A percentile compares a stretch with the other conserved stretches of the same genome.
phyloP scores from a whole-genome alignment of 2,113 vertebrate species.

The Aix galericulata region DNA sequence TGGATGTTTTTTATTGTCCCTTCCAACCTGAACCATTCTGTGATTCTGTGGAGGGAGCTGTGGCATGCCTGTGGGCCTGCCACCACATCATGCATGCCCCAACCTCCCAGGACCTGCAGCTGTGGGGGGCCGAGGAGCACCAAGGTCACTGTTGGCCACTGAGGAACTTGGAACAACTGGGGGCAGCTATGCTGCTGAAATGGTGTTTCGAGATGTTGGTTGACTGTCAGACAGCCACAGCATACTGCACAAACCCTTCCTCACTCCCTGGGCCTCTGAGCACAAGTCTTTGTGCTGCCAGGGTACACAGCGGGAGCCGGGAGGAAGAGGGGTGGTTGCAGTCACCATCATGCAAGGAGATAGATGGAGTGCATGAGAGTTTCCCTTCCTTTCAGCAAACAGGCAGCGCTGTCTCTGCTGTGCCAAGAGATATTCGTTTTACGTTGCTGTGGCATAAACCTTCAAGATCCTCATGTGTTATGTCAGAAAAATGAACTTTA shows the following conservation, averaged over 20 bases:
- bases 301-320: neutral
- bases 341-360: accelerated
- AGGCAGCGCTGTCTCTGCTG: neutral
- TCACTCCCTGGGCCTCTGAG: neutral
- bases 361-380: accelerated
- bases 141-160: accelerated
- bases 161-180: accelerated
- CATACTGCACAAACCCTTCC: accelerated
- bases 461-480: conserved; percentile 15
- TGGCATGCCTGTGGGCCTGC: neutral
- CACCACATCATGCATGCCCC: neutral
- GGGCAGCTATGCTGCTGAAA: accelerated
- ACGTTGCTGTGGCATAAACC: neutral
- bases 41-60: too few species aligned
- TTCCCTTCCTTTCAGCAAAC: neutral
- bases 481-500: conserved; percentile 31
- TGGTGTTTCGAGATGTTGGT: neutral
- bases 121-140: neutral
- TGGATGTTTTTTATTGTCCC: too few species aligned
- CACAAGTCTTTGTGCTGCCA: accelerated
- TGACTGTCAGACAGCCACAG: neutral
- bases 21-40: too few species aligned
- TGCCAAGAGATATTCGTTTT: neutral
- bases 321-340: neutral
- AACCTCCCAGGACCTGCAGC: neutral